Evolutionary conservation across 2,113 vertebrate species (phyloP).

Genomic region (Apeltes quadracus): DNA sequence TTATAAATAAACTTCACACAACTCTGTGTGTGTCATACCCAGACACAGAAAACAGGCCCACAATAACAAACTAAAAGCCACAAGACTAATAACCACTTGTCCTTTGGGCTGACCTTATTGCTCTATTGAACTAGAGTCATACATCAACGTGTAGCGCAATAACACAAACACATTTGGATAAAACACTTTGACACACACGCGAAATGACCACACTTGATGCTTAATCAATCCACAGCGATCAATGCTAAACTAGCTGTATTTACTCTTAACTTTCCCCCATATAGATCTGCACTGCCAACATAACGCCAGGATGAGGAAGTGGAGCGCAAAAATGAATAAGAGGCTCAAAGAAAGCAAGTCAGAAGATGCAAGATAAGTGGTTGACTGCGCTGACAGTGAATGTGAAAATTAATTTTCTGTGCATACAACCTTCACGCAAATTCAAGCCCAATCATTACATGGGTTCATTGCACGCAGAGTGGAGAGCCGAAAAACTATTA

Average conservation of each 20-base stretch:
- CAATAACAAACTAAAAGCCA: neutral
- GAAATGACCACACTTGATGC: conserved; percentile 62
- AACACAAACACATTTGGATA: neutral
- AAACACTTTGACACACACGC: conserved; percentile 26
- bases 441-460: conserved; percentile 20
- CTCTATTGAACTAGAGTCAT: neutral
- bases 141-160: neutral
- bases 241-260: conserved; percentile 64
- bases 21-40: conserved; percentile 31
- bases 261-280: conserved; percentile 43
- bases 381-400: neutral
- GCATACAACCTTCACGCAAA: neutral
- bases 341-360: neutral
- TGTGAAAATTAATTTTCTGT: neutral
- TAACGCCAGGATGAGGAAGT: conserved; percentile 15
- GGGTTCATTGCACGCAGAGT: conserved; percentile 11
- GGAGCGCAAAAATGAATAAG: neutral
- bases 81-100: neutral
- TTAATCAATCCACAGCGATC: conserved; percentile 65
- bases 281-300: conserved; percentile 41
- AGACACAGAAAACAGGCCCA: conserved; percentile 7
- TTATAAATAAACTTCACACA: conserved; percentile 70
- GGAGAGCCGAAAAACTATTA: conserved; percentile 33
- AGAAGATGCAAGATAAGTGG: neutral
- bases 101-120: neutral